Evolutionary conservation across 2,113 vertebrate genomes (phyloP), one percentile per base, ranked within the genome.

Genomic region (Progne subis): DNA sequence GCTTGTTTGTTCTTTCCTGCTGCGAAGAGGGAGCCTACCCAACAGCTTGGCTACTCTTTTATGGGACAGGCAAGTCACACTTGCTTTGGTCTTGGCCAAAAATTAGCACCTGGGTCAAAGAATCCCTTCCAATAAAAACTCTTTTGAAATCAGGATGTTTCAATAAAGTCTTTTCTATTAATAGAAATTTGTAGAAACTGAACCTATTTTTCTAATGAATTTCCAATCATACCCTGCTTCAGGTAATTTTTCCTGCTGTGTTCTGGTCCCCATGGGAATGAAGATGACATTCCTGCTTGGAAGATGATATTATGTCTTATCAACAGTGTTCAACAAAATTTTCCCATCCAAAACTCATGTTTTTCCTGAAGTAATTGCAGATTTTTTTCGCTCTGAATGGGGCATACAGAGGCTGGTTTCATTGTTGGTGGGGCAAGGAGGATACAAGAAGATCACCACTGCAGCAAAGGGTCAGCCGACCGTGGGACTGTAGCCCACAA

Each of bases 381-480:
- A 7, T 0, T 7, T 20, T 32, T 78, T 49, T 68, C 4, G 0
- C 39, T 47, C 28, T 18, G 37, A 59, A 15, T 32, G 16, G n/a
- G 18, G 59, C 20, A n/a, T 12, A 5, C 0, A 15, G 24, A 52
- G 23, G 5, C 39, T 91, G n/a, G 24, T 68, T 94, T 79, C 5
- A 1, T 5, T 37, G 20, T 5, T 92, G 57, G 8, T 26, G 50
- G 52, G 64, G 26, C 26, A 56, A 20, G 16, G 61, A 63, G 29
- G 28, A 19, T 1, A 0, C 8, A 29, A 59, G 49, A 32, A 32
- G 29, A 32, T 18, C n/a, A 29, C 8, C 41, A 1, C 25, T 23
- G 47, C n/a, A 41, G 18, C 1, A 0, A 11, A 6, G 69, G 64
- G 37, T 67, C 63, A 63, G n/a, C 56, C 0, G 0, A 1, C 55